These are phyloP conservation scores for Tetanocera ferruginea DNA, from an alignment of 2,888 invertebrate species.

Conservation along the genomic window DNA sequence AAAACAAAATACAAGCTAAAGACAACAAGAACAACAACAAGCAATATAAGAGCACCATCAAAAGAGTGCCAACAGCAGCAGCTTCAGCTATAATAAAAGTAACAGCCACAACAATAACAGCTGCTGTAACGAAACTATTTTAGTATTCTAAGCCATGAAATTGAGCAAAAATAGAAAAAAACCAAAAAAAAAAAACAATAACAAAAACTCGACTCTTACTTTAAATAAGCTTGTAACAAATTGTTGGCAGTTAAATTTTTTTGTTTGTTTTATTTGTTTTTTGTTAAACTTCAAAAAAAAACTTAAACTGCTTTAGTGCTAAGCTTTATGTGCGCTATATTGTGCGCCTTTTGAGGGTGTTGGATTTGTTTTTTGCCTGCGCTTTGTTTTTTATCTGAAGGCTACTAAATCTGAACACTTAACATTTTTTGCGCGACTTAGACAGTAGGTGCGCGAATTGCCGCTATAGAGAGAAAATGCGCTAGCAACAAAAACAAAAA, in stretches of 20 bases:
- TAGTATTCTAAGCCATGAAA: slow-evolving; percentile 18
- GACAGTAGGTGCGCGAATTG: background rate
- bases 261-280: background rate
- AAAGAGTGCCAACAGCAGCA: background rate
- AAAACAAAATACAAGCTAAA: background rate
- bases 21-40: background rate
- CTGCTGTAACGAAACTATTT: slow-evolving; percentile 16
- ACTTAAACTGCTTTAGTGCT: too few species aligned
- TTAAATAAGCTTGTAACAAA: background rate
- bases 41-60: background rate
- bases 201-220: background rate
- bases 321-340: background rate
- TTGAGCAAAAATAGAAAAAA: background rate
- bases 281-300: background rate
- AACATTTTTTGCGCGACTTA: background rate
- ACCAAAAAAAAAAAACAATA: too few species aligned
- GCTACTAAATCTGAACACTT: slow-evolving; percentile 11
- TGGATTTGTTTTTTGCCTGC: background rate
- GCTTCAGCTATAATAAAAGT: background rate
- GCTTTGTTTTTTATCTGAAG: slow-evolving; percentile 1
- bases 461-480: background rate
- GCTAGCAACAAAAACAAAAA: background rate
- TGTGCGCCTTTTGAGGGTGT: background rate
- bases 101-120: background rate
- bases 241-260: background rate